Evolutionary conservation across 2,113 vertebrate genomes (phyloP), one percentile per base, ranked within the genome.

Genomic region (Speoplatyrhinus poulsoni): DNA sequence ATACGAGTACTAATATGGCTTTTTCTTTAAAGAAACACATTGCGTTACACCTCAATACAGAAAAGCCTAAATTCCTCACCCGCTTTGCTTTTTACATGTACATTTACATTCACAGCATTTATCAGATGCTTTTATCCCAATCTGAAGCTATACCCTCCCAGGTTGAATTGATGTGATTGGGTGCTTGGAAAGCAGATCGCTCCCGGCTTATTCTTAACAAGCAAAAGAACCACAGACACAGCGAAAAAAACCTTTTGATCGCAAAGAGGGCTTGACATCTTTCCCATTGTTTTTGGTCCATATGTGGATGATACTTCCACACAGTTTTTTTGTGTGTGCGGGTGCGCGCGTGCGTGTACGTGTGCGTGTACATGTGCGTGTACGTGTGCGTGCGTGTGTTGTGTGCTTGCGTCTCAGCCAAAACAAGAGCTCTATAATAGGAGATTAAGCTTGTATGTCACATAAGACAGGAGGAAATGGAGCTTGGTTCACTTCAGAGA

Each of bases 391-490:
- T 32, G 32, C 11, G 56, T 58, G 17, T 26, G 26, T 26, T 56
- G 17, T 33, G 9, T 32, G 17, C 32, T 10, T 33, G 56, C 9
- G 87, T 70, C 62, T 54, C 64, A 58, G 75, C 82, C 80, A 87
- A 63, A 79, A 73, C 61, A 69, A 9, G 41, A 62, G 72, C 82
- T 69, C 74, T 89, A 81, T 80, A 72, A 77, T 50, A 47, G 57
- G 48, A 87, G 83, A 90, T 85, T 86, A 87, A 82, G 70, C 73
- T 70, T 17, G 60, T 62, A 67, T 66, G 70, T 65, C 67, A 67
- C 64, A 16, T 57, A 60, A 77, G 73, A 82, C 73, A 76, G 73
- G 79, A 80, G 75, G 75, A 90, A 87, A 85, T 76, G 67, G 79
- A 86, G 83, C 82, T 73, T 69, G 80, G 78, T 77, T 82, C 72